Evolutionary conservation across 2,113 vertebrate species (phyloP).

Genomic region (Raja brachyura): DNA sequence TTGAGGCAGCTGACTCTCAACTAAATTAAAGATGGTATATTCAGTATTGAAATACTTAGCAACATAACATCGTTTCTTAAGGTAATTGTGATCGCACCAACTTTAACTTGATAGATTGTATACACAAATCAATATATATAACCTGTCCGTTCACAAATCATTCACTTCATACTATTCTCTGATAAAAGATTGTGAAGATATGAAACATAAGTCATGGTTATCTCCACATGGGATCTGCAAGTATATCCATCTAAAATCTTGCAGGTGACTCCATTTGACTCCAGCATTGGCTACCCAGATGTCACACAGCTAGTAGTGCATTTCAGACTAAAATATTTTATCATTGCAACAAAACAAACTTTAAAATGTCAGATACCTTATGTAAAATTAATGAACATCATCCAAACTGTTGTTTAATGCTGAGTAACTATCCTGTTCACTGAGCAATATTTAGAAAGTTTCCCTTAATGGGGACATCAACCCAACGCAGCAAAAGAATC

Average conservation of each 20-base stretch:
- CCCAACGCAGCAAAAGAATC: not conserved
- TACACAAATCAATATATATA: no score
- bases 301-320: not conserved
- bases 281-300: not conserved
- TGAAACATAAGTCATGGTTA: not conserved
- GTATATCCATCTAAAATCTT: not conserved
- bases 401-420: not conserved
- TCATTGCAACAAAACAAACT: not conserved
- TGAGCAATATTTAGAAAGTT: not conserved
- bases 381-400: not conserved
- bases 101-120: no score
- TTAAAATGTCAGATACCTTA: not conserved
- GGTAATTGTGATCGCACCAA: no score
- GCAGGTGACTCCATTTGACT: not conserved
- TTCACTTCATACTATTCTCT: not conserved
- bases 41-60: no score
- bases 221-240: not conserved
- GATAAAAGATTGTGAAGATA: not conserved
- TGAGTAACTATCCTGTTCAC: not conserved
- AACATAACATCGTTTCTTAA: no score
- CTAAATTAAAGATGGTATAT: no score
- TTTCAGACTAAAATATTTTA: not conserved
- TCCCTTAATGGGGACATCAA: not conserved
- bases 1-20: no score
- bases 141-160: not conserved